Conservation (phyloP, 2,888 invertebrate species). For the Trichacis sp. region DNA sequence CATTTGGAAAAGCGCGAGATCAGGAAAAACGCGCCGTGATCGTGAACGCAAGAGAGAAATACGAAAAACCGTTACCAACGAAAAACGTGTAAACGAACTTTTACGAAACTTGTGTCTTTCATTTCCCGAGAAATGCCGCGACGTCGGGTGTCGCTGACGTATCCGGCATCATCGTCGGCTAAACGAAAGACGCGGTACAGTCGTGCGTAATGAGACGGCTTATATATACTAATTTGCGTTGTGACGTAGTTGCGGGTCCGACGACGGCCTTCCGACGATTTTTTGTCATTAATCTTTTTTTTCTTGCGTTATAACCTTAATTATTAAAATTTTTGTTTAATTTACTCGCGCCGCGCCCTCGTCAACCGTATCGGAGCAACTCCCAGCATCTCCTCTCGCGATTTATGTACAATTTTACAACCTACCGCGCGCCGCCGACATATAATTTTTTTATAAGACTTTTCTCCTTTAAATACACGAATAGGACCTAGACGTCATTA, state of each 20-base stretch:
- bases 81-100: slow-evolving; percentile 35
- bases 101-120: slow-evolving; percentile 34
- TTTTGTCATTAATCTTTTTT: slow-evolving; percentile 38
- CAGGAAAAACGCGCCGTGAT: slow-evolving; percentile 48
- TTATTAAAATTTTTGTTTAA: slow-evolving; percentile 43
- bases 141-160: slow-evolving; percentile 32
- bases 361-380: slow-evolving; percentile 60
- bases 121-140: slow-evolving; percentile 38
- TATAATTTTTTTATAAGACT: slow-evolving; percentile 64
- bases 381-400: slow-evolving; percentile 71
- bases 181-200: slow-evolving; percentile 48
- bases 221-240: slow-evolving; percentile 50
- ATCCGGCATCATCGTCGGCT: slow-evolving; percentile 38
- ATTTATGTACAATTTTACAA: slow-evolving; percentile 75
- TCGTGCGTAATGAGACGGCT: slow-evolving; percentile 52
- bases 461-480: slow-evolving; percentile 64
- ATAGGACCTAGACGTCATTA: slow-evolving; percentile 70
- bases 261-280: slow-evolving; percentile 49
- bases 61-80: slow-evolving; percentile 32
- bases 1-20: slow-evolving; percentile 40
- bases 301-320: slow-evolving; percentile 46
- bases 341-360: slow-evolving; percentile 57
- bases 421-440: slow-evolving; percentile 68
- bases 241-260: slow-evolving; percentile 53
- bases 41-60: slow-evolving; percentile 38